Conservation (phyloP, 2,888 invertebrate genomes). For the Oligia fasciuncula region DNA sequence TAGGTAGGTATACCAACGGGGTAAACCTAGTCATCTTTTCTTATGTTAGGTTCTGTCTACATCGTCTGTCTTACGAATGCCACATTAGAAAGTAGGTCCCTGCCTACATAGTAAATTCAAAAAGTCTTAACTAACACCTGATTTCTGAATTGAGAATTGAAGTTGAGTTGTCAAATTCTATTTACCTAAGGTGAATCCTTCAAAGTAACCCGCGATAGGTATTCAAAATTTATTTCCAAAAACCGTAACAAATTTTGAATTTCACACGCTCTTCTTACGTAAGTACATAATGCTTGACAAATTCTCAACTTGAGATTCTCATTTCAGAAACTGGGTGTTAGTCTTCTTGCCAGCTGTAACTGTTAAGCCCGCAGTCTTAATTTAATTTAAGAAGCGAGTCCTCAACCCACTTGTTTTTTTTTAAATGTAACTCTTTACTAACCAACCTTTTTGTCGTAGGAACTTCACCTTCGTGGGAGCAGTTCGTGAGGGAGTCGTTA, state of each 20-base stretch:
- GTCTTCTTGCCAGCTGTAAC: too few relatives aligned
- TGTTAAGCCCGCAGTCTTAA: neutral
- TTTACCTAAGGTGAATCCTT: neutral
- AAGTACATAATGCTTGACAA: neutral
- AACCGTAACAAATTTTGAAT: neutral
- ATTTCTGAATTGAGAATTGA: neutral
- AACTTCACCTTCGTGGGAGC: constrained; percentile 90
- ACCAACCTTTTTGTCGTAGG: constrained; percentile 71
- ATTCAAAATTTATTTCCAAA: neutral
- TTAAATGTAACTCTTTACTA: neutral
- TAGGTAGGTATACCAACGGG: neutral
- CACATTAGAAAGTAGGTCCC: too few relatives aligned
- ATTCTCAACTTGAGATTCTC: neutral
- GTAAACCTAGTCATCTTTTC: too few relatives aligned
- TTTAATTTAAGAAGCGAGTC: neutral
- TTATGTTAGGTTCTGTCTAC: too few relatives aligned
- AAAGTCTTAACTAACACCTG: too few relatives aligned
- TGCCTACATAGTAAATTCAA: too few relatives aligned
- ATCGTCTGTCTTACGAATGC: too few relatives aligned
- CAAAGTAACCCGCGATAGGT: neutral
- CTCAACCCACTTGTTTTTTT: neutral
- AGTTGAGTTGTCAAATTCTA: neutral
- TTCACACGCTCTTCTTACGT: too few relatives aligned
- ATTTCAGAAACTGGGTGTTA: neutral
- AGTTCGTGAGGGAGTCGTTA: constrained; percentile 90